These are phyloP conservation scores for Drosophila cardini DNA, from an alignment of 1,140 invertebrate genomes.

Conservation along the genomic window DNA sequence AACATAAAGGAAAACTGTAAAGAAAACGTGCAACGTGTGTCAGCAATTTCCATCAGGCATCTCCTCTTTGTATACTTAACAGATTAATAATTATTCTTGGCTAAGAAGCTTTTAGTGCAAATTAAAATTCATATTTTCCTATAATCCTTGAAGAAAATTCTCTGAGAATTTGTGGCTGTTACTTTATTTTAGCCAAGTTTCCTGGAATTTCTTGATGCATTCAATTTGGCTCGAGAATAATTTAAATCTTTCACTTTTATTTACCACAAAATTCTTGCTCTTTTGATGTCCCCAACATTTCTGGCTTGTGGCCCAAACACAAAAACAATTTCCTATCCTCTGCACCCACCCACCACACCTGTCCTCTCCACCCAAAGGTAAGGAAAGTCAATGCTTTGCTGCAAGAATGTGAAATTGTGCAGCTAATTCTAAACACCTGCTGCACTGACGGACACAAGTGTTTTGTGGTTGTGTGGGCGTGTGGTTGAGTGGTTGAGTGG, in stretches of 20 bases:
- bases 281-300: constrained; percentile 5
- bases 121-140: background rate
- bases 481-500: constrained; percentile 4
- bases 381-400: constrained; percentile 4
- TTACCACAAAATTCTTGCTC: background rate
- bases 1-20: constrained; percentile 16
- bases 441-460: constrained; percentile 22
- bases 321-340: background rate
- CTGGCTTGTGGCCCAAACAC: constrained; percentile 38
- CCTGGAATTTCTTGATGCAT: background rate
- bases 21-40: background rate
- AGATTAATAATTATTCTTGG: background rate
- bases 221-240: background rate
- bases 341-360: background rate
- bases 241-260: background rate
- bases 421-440: constrained; percentile 50
- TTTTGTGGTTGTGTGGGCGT: constrained; percentile 24
- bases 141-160: too few species aligned
- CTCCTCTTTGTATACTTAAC: background rate
- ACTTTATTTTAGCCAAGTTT: background rate
- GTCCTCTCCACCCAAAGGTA: background rate
- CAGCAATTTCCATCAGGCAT: background rate
- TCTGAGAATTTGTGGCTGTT: too few species aligned
- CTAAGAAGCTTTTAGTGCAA: background rate
- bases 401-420: constrained; percentile 28